A percentile compares a stretch with the other conserved stretches of the same genome.
These are phyloP conservation scores for Polyommatus icarus DNA, from an alignment of 2,888 invertebrate species.

Conservation along the genomic window DNA sequence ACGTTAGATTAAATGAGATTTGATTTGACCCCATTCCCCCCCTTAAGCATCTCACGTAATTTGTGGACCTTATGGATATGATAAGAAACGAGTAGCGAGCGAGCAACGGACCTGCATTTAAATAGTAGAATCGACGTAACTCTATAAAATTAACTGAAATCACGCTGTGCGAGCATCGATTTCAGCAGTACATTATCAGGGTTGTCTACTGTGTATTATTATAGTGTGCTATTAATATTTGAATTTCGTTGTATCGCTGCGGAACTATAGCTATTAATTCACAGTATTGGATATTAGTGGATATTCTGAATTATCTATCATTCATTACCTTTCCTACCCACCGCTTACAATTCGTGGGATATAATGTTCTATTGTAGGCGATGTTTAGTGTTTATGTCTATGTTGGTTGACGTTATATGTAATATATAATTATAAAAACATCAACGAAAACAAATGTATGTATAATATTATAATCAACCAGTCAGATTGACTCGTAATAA, in stretches of 20 bases:
- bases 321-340: not conserved
- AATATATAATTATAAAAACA: not conserved
- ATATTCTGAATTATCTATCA: constrained; percentile 66
- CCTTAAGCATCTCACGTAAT: too few relatives aligned
- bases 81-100: too few relatives aligned
- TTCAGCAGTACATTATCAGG: not conserved
- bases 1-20: too few relatives aligned
- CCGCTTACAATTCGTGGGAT: not conserved
- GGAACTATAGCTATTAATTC: constrained; percentile 65
- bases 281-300: constrained; percentile 37
- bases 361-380: not conserved
- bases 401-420: not conserved
- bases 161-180: not conserved
- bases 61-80: too few relatives aligned
- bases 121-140: not conserved
- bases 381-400: not conserved
- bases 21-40: too few relatives aligned
- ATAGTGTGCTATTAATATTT: constrained; percentile 60
- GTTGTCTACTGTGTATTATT: not conserved
- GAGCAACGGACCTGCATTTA: too few relatives aligned
- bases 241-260: constrained; percentile 75
- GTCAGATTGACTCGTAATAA: too few relatives aligned
- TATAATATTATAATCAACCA: too few relatives aligned
- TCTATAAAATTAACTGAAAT: not conserved
- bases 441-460: too few relatives aligned